Percentiles rank a stretch among this genome's conserved stretches.
Evolutionary conservation across 2,797 vertebrate species (phyloP).

Genomic region (Glossophaga mutica): DNA sequence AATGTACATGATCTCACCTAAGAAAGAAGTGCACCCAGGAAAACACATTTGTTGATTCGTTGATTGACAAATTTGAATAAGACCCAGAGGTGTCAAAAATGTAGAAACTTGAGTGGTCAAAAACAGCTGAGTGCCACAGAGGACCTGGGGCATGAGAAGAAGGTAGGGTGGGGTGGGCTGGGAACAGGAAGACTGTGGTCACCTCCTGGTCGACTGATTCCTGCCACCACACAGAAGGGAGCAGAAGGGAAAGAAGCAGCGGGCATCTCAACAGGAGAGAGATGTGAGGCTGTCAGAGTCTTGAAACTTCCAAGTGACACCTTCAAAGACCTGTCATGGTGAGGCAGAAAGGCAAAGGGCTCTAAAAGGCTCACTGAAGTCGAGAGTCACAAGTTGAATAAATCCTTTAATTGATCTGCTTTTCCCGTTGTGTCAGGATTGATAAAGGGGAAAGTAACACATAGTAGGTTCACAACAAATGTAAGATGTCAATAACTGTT

Average conservation of each 20-base stretch:
- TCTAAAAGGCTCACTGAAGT: background rate
- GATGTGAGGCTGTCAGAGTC: background rate
- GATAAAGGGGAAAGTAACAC: background rate
- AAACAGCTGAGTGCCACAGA: background rate
- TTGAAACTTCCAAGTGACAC: background rate
- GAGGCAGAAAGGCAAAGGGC: background rate
- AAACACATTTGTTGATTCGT: background rate
- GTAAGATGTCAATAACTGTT: background rate
- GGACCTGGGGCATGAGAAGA: rapidly evolving
- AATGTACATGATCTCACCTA: background rate
- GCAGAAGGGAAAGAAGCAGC: background rate
- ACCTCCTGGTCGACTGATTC: background rate
- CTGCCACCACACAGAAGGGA: background rate
- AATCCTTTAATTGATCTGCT: background rate
- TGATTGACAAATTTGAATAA: background rate
- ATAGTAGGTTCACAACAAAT: background rate
- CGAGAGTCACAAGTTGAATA: background rate
- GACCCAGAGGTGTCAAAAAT: background rate
- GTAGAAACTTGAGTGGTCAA: background rate
- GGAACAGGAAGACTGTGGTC: background rate
- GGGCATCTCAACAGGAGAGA: background rate
- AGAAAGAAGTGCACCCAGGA: background rate
- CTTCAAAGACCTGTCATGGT: background rate
- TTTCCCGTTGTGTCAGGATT: background rate
- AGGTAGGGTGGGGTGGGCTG: too few relatives aligned